A percentile compares a stretch with the other conserved stretches of the same genome.
Conservation (phyloP, 2,888 invertebrate species). For the Agrochola lota region DNA sequence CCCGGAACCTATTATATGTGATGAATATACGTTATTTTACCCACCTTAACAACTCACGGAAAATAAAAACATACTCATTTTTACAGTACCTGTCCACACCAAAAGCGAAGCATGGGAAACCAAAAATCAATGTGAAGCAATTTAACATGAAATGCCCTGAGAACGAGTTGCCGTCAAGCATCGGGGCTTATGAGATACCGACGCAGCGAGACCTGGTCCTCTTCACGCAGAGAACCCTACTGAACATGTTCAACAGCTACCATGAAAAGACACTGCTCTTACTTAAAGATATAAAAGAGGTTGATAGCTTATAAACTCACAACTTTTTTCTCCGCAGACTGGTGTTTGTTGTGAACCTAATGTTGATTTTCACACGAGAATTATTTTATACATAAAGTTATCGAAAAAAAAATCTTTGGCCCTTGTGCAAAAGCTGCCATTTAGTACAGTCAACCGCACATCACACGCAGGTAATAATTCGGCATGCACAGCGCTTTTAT, state of each 20-base stretch:
- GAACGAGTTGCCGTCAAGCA: slow-evolving; percentile 73
- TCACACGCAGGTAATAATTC: neutral
- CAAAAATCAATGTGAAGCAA: slow-evolving; percentile 20
- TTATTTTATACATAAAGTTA: neutral
- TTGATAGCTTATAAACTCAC: slow-evolving; percentile 47
- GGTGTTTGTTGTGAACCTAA: neutral
- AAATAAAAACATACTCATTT: neutral
- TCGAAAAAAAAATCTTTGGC: neutral
- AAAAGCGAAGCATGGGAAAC: neutral
- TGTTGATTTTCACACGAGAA: neutral
- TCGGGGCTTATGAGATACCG: slow-evolving; percentile 82
- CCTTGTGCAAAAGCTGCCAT: neutral
- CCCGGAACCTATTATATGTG: neutral
- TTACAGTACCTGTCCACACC: slow-evolving; percentile 10
- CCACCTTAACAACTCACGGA: neutral
- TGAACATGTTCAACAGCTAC: slow-evolving; percentile 74
- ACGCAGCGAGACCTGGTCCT: slow-evolving; percentile 77
- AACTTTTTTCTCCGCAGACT: neutral
- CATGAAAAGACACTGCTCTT: slow-evolving; percentile 76
- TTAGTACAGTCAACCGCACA: neutral
- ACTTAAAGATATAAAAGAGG: slow-evolving; percentile 80
- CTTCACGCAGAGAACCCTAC: slow-evolving; percentile 71
- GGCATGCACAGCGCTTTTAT: neutral
- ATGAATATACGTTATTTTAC: neutral
- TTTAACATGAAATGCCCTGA: slow-evolving; percentile 71